Conservation (phyloP, 2,888 invertebrate species). For the Drosophila demipolita region DNA sequence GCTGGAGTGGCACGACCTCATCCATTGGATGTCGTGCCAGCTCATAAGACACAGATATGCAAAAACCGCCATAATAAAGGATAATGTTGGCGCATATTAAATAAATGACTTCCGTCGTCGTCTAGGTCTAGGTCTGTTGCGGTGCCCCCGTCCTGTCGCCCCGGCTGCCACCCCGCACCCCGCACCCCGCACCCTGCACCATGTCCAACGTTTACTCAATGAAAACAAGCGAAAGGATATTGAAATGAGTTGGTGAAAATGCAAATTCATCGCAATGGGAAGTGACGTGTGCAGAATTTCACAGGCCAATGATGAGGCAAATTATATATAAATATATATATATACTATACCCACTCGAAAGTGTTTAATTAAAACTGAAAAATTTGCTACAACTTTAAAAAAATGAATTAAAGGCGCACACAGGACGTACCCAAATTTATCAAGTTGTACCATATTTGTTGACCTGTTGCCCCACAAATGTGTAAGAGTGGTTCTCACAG, state of each 20-base stretch:
- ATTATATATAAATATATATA: constrained; percentile 7
- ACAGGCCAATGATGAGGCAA: constrained; percentile 68
- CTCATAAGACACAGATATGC: constrained; percentile 76
- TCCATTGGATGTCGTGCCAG: constrained; percentile 62
- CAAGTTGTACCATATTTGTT: constrained; percentile 20
- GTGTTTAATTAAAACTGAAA: constrained; percentile 73
- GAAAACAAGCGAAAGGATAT: constrained; percentile 80
- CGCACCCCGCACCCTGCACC: constrained; percentile 13
- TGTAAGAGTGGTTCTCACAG: constrained; percentile 66
- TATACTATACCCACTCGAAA: constrained; percentile 26
- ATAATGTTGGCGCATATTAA: constrained; percentile 82
- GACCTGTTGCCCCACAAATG: constrained; percentile 75
- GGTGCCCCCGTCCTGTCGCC: neutral
- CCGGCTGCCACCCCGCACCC: neutral
- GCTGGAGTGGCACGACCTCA: constrained; percentile 14
- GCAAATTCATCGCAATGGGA: constrained; percentile 80
- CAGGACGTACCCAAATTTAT: constrained; percentile 59
- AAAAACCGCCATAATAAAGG: constrained; percentile 80
- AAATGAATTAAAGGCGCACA: constrained; percentile 64
- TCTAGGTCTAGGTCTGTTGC: constrained; percentile 53
- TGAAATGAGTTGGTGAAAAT: constrained; percentile 78
- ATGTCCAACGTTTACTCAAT: constrained; percentile 63
- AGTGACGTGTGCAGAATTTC: constrained; percentile 80
- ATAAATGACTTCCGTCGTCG: constrained; percentile 79
- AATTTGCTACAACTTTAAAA: constrained; percentile 62